Conservation (phyloP, 2,797 vertebrate genomes). For the Manis javanica region DNA sequence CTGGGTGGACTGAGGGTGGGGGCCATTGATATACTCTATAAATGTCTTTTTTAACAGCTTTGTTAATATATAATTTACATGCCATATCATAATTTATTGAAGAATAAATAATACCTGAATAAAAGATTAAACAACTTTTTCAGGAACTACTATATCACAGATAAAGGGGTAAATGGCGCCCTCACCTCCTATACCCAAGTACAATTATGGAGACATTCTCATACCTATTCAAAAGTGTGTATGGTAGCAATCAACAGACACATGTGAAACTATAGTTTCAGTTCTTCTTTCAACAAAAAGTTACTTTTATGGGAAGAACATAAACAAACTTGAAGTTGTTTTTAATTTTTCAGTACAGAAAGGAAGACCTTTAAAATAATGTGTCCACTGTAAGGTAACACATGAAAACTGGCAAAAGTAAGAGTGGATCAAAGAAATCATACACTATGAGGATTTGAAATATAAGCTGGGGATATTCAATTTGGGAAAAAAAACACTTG, state of each 20-base stretch:
- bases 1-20: neutral
- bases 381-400: neutral
- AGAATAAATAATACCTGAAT: constrained; percentile 13
- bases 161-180: neutral
- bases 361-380: neutral
- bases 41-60: neutral
- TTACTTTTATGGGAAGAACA: neutral
- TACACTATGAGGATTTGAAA: neutral
- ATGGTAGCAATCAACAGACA: neutral
- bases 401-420: constrained; percentile 12
- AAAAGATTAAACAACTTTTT: neutral
- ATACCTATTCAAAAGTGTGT: neutral
- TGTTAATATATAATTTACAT: constrained; percentile 10
- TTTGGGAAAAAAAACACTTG: neutral
- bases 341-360: neutral
- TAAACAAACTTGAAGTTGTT: neutral
- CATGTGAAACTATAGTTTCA: neutral
- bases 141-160: neutral
- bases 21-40: neutral
- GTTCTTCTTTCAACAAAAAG: neutral
- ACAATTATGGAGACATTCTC: neutral
- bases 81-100: neutral
- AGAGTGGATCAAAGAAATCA: neutral
- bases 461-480: neutral
- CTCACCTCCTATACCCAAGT: neutral